A percentile compares a stretch with the other conserved stretches of the same genome.
phyloP scores from a whole-genome alignment of 2,888 invertebrate genomes.

The Chesias legatella region DNA sequence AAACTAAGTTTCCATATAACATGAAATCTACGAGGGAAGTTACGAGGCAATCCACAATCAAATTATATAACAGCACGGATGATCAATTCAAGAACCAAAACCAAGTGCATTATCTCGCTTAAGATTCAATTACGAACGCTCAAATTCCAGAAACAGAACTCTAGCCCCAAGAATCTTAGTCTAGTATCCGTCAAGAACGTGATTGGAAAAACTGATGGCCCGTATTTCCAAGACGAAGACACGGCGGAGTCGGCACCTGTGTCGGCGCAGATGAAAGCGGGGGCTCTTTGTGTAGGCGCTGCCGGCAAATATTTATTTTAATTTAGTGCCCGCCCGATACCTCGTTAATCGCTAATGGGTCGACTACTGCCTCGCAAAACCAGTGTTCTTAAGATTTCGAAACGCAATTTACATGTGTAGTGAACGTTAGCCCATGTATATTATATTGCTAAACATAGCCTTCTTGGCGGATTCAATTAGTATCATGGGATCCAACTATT shows the following conservation, averaged over 20 bases:
- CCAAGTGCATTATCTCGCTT: too few relatives aligned
- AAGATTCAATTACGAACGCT: too few relatives aligned
- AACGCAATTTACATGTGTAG: conserved; percentile 32
- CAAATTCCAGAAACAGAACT: too few relatives aligned
- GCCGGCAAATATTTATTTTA: conserved; percentile 79
- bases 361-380: conserved; percentile 50
- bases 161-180: too few relatives aligned
- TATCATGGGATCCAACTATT: too few relatives aligned
- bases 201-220: conserved; percentile 20
- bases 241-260: conserved; percentile 65
- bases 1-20: too few relatives aligned
- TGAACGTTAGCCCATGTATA: conserved; percentile 11
- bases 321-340: conserved; percentile 73
- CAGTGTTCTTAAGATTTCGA: conserved; percentile 28
- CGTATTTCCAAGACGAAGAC: conserved; percentile 15
- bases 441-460: too few relatives aligned
- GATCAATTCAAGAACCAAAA: too few relatives aligned
- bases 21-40: too few relatives aligned
- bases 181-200: conserved; percentile 7
- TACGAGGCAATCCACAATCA: too few relatives aligned
- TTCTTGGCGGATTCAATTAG: too few relatives aligned
- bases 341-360: conserved; percentile 78
- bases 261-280: conserved; percentile 71
- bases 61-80: too few relatives aligned
- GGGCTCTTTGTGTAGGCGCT: conserved; percentile 61